Evolutionary conservation across 2,113 vertebrate species (phyloP).

Genomic region (Pelmatolapia mariae): DNA sequence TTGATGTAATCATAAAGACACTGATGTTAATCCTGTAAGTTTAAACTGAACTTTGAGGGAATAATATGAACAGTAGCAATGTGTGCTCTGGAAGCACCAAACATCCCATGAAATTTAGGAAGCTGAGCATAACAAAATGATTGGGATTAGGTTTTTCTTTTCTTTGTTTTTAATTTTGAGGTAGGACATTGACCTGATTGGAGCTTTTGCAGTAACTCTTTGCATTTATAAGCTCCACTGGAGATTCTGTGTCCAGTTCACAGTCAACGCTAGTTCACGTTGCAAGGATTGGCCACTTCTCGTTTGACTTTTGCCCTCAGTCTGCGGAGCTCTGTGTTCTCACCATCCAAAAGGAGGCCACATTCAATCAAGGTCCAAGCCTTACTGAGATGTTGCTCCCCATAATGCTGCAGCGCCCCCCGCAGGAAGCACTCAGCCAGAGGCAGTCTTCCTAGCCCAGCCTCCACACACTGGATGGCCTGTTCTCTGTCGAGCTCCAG

Average conservation of each 20-base stretch:
- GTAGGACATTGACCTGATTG: background rate
- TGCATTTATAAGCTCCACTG: background rate
- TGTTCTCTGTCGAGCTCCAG: constrained; percentile 68
- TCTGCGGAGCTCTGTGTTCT: constrained; percentile 75
- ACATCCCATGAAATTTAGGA: background rate
- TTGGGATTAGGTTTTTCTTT: background rate
- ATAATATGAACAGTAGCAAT: background rate
- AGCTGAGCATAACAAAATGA: background rate
- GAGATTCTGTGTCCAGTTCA: background rate
- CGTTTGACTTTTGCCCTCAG: constrained; percentile 77
- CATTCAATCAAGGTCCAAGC: constrained; percentile 77
- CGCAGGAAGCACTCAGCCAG: constrained; percentile 69
- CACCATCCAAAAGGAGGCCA: constrained; percentile 76
- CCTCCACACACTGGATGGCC: constrained; percentile 66
- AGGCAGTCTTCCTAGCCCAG: constrained; percentile 56
- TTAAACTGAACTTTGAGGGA: background rate
- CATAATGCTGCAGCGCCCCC: constrained; percentile 67
- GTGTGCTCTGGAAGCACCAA: background rate
- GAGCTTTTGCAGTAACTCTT: background rate
- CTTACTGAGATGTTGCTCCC: constrained; percentile 70
- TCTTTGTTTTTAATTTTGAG: background rate
- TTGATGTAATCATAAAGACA: background rate
- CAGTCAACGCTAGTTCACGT: constrained; percentile 72
- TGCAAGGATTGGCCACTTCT: constrained; percentile 76
- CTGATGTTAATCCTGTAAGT: background rate